phyloP scores from a whole-genome alignment of 2,888 invertebrate genomes.

The Drosophila affinis region DNA sequence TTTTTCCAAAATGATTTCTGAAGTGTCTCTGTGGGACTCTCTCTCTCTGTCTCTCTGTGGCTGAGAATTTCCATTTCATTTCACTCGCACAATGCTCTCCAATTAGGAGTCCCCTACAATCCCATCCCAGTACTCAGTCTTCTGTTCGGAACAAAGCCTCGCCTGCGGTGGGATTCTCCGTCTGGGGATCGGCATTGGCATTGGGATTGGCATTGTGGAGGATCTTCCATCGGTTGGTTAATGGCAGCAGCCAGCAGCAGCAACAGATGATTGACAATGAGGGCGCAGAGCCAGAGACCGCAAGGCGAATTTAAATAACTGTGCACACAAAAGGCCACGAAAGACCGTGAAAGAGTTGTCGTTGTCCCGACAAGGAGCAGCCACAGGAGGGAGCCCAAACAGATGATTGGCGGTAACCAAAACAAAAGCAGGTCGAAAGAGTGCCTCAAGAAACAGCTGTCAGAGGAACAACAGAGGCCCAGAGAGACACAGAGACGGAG shows the following conservation, averaged over 20 bases:
- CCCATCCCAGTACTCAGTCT: not conserved
- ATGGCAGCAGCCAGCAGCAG: slow-evolving; percentile 33
- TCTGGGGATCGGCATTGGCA: slow-evolving; percentile 35
- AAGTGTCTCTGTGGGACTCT: not conserved
- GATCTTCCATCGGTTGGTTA: slow-evolving; percentile 37
- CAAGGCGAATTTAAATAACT: slow-evolving; percentile 79
- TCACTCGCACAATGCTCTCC: slow-evolving; percentile 28
- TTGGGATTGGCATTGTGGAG: slow-evolving; percentile 3
- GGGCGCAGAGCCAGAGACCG: slow-evolving; percentile 57
- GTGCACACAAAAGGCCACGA: slow-evolving; percentile 43
- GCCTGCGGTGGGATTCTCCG: slow-evolving; percentile 27
- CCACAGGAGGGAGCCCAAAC: slow-evolving; percentile 18
- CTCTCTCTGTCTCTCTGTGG: not conserved
- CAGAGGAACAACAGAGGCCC: slow-evolving; percentile 48
- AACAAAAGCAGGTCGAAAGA: slow-evolving; percentile 46
- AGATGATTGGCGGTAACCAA: slow-evolving; percentile 53
- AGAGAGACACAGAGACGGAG: not conserved
- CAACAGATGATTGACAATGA: slow-evolving; percentile 77
- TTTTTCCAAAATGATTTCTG: not conserved
- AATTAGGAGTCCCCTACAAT: slow-evolving; percentile 13
- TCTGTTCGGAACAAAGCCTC: slow-evolving; percentile 19
- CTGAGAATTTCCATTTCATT: slow-evolving; percentile 23
- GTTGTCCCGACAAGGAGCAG: slow-evolving; percentile 2
- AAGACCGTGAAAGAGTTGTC: slow-evolving; percentile 45
- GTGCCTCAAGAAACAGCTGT: slow-evolving; percentile 70